A percentile compares a stretch with the other conserved stretches of the same genome.
phyloP scores from a whole-genome alignment of 2,888 invertebrate genomes.

The Schrankia costaestrigalis region DNA sequence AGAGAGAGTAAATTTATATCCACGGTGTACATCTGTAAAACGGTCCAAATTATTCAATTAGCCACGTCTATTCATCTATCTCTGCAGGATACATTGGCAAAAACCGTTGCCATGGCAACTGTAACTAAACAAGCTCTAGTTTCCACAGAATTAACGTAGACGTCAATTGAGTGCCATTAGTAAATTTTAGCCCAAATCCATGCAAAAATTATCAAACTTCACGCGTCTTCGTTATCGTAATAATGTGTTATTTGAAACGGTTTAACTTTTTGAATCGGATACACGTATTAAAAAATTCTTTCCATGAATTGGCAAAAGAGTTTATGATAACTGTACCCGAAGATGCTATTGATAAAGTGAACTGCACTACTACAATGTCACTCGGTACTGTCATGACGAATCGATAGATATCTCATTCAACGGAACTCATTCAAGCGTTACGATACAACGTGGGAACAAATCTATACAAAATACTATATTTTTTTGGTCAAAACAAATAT shows the following conservation, averaged over 20 bases:
- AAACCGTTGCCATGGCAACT: slow-evolving; percentile 26
- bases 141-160: slow-evolving; percentile 13
- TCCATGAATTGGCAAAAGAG: slow-evolving; percentile 5
- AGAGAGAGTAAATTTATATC: slow-evolving; percentile 23
- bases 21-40: slow-evolving; percentile 24
- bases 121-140: slow-evolving; percentile 22
- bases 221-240: slow-evolving; percentile 13
- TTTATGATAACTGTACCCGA: slow-evolving; percentile 13
- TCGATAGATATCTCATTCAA: slow-evolving; percentile 30
- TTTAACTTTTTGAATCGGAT: slow-evolving; percentile 3
- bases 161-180: slow-evolving; percentile 11
- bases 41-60: slow-evolving; percentile 30
- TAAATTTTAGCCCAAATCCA: slow-evolving; percentile 16
- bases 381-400: slow-evolving; percentile 23
- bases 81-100: slow-evolving; percentile 24
- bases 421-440: slow-evolving; percentile 21
- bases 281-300: slow-evolving; percentile 6
- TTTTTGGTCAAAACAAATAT: slow-evolving; percentile 10
- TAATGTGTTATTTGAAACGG: slow-evolving; percentile 5
- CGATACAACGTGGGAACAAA: slow-evolving; percentile 24
- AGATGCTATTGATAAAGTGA: slow-evolving; percentile 10
- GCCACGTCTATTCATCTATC: slow-evolving; percentile 25
- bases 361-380: slow-evolving; percentile 7
- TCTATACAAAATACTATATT: not conserved
- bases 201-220: slow-evolving; percentile 13